A percentile compares a stretch with the other conserved stretches of the same genome.
phyloP scores from a whole-genome alignment of 2,888 invertebrate genomes.

The Onthophagus sagittarius region DNA sequence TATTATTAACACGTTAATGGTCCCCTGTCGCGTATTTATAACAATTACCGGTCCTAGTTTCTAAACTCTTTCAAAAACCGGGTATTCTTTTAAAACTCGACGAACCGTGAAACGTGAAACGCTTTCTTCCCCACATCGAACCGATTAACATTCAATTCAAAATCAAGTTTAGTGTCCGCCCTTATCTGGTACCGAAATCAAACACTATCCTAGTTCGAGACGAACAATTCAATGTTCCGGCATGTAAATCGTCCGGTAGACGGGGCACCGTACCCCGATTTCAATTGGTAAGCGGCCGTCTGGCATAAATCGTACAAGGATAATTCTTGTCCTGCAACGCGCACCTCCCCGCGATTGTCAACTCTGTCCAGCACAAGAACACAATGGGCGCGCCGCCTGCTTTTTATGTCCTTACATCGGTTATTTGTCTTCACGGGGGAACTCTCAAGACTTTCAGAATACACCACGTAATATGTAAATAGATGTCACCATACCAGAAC shows the following conservation, averaged over 20 bases:
- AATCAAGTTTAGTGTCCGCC: not conserved
- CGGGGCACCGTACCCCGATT: slow-evolving; percentile 2
- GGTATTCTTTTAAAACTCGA: not conserved
- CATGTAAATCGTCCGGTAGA: slow-evolving; percentile 11
- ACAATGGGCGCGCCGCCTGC: slow-evolving; percentile 5
- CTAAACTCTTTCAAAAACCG: not conserved
- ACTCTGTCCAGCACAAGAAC: not conserved
- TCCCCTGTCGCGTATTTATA: not conserved
- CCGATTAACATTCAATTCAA: not conserved
- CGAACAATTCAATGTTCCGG: slow-evolving; percentile 10
- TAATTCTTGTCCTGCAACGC: slow-evolving; percentile 4
- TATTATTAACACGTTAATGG: not conserved
- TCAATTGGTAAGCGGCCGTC: slow-evolving; percentile 11
- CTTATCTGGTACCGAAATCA: slow-evolving; percentile 5
- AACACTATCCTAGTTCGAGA: slow-evolving; percentile 2
- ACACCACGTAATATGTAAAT: slow-evolving; percentile 8
- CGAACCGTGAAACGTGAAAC: not conserved
- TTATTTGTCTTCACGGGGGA: slow-evolving; percentile 5
- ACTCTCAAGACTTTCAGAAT: not conserved
- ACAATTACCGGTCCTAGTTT: not conserved
- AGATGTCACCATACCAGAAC: slow-evolving; percentile 23
- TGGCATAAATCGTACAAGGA: slow-evolving; percentile 11
- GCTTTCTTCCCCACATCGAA: not conserved
- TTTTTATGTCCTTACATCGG: slow-evolving; percentile 10
- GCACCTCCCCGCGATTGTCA: slow-evolving; percentile 5